These are phyloP conservation scores for Dasysyrphus albostriatus DNA, from an alignment of 2,888 invertebrate species.

Conservation along the genomic window DNA sequence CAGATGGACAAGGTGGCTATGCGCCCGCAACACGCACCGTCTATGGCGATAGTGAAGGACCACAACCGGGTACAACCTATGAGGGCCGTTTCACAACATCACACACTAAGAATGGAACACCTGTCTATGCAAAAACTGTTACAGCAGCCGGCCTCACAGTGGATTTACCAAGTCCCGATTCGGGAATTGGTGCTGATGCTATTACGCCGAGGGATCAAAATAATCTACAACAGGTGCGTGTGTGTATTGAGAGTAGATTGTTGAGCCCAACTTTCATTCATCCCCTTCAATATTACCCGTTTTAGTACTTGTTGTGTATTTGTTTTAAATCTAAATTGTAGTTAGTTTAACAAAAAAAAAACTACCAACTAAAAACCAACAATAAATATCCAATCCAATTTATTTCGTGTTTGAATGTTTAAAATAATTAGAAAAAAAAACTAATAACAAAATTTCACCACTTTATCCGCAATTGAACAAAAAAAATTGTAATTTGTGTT, in stretches of 20 bases:
- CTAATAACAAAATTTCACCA: slow-evolving; percentile 54
- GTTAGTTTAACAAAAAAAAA: slow-evolving; percentile 34
- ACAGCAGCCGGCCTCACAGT: slow-evolving; percentile 93
- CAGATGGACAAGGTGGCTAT: slow-evolving; percentile 84
- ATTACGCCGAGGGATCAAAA: slow-evolving; percentile 96
- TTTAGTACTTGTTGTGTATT: background rate
- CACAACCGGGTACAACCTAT: slow-evolving; percentile 82
- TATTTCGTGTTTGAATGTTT: slow-evolving; percentile 68
- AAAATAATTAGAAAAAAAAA: slow-evolving; percentile 11
- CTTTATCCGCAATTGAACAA: slow-evolving; percentile 51
- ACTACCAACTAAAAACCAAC: background rate
- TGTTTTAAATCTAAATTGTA: slow-evolving; percentile 47
- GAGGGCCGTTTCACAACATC: slow-evolving; percentile 82
- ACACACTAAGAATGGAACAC: slow-evolving; percentile 81
- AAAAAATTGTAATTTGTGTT: slow-evolving; percentile 36
- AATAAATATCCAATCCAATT: slow-evolving; percentile 63
- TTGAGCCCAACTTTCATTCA: slow-evolving; percentile 21
- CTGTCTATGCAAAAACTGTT: slow-evolving; percentile 84
- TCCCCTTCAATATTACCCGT: slow-evolving; percentile 19
- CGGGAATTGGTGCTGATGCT: slow-evolving; percentile 97
- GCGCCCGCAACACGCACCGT: slow-evolving; percentile 82
- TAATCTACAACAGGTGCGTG: slow-evolving; percentile 94
- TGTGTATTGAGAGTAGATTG: slow-evolving; percentile 62
- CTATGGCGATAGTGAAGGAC: slow-evolving; percentile 83
- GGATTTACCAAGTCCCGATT: slow-evolving; percentile 97